phyloP scores from a whole-genome alignment of 2,888 invertebrate species.

The Parnassius orleans region DNA sequence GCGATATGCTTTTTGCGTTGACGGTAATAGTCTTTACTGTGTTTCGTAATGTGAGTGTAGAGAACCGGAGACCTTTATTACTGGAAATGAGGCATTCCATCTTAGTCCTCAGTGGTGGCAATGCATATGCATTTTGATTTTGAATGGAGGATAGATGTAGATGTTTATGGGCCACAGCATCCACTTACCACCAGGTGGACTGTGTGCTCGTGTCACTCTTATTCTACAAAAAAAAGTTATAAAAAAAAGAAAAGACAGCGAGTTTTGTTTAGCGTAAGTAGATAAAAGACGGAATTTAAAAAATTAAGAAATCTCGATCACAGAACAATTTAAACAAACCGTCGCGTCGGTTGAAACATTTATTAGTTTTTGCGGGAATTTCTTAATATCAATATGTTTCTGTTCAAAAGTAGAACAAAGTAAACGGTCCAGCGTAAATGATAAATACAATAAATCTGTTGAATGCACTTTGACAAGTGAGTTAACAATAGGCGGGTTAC shows the following conservation, averaged over 20 bases:
- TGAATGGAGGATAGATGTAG: too few species aligned
- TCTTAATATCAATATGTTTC: background rate
- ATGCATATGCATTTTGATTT: too few species aligned
- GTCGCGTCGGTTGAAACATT: background rate
- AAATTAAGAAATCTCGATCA: background rate
- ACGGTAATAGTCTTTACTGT: slow-evolving; percentile 49
- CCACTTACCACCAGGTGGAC: too few species aligned
- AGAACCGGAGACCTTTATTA: too few species aligned
- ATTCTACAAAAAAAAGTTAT: too few species aligned
- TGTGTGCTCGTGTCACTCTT: too few species aligned
- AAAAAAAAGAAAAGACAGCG: too few species aligned
- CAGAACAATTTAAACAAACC: background rate
- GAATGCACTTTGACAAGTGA: slow-evolving; percentile 39
- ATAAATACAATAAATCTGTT: slow-evolving; percentile 14
- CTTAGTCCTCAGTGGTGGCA: too few species aligned
- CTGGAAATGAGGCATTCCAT: too few species aligned
- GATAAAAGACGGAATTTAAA: background rate
- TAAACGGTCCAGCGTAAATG: background rate
- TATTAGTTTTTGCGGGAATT: background rate
- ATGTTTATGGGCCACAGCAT: too few species aligned
- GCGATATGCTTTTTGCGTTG: slow-evolving; percentile 55
- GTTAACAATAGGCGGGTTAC: slow-evolving; percentile 48
- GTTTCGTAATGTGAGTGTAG: too few species aligned
- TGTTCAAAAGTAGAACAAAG: slow-evolving; percentile 8
- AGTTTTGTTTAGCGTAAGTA: background rate